Base-by-base conservation (phyloP, 2,797 vertebrate genomes). In the Chanos chanos region DNA sequence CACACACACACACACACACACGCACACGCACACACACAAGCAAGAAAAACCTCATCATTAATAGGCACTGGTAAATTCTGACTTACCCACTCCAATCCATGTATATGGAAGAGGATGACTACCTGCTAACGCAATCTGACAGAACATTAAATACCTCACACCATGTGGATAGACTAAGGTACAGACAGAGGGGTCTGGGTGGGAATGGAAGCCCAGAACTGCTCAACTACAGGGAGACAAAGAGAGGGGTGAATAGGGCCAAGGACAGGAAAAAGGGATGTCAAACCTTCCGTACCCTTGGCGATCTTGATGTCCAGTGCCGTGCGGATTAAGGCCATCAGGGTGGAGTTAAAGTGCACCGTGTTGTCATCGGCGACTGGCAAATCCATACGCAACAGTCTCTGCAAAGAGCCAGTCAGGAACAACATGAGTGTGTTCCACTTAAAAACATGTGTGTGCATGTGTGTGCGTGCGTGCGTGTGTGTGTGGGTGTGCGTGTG, bases 291-390 rank as follows among this genome's bases (percentile, higher is more conserved):
- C 80, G 82, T 83, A 86, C 83, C 91, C 78, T 92, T 92, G 74
- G 91, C 91, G 13, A 92, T 92, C 76, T 92, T 92, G 80, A 92
- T 92, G 73, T 92, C 91, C 71, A 92, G 80, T 12, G 91, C 91
- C 0, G 91, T 92, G 45, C 91, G 83, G 71, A 92, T 92, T 75
- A 92, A 75, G 65, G 91, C 87, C 89, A 87, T 91, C 70, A 91
- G 89, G 24, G 85, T 88, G 53, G 87, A 89, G 53, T 88, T 87
- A 80, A 90, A 90, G 72, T 92, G 91, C 28, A 92, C 91, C 0
- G 89, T 89, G 78, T 89, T 90, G 82, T 90, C 89, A 0, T 85
- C 82, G 0, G 90, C 89, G 13, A 87, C 90, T 0, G 86, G 88
- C 73, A 92, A 78, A 58, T 87, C 86, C 87, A 91, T 93, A 64